Evolutionary conservation across 1,140 invertebrate genomes (phyloP).

Genomic region (Drosophila albomicans): DNA sequence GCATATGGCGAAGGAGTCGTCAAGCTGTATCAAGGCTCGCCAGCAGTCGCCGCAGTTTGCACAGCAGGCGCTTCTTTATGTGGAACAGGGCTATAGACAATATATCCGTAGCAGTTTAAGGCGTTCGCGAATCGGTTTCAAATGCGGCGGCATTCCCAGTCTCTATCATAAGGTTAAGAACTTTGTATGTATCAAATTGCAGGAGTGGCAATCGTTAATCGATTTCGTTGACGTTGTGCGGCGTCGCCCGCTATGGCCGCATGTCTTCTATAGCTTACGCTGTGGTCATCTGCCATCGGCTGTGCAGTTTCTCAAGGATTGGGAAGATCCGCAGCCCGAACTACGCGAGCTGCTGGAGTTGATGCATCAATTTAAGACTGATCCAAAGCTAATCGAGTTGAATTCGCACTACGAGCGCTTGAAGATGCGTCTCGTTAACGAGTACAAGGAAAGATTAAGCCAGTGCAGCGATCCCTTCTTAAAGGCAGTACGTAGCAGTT

Average conservation of each 20-base stretch:
- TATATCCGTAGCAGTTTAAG: neutral
- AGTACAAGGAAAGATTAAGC: neutral
- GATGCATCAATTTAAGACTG: neutral
- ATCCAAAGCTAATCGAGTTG: neutral
- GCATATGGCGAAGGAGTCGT: neutral
- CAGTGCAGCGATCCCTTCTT: neutral
- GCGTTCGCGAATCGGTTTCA: neutral
- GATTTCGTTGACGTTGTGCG: neutral
- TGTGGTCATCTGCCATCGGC: neutral
- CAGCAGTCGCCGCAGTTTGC: neutral
- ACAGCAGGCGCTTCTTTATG: neutral
- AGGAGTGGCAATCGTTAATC: too few relatives aligned
- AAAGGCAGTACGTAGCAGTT: constrained; percentile 15
- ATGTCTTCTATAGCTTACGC: constrained; percentile 14
- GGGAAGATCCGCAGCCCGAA: neutral
- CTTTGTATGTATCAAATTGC: neutral
- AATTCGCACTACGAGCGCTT: neutral
- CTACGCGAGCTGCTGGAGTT: neutral
- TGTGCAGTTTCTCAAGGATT: constrained; percentile 11
- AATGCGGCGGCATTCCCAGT: neutral
- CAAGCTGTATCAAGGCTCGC: neutral
- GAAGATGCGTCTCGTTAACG: neutral
- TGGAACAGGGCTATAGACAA: neutral
- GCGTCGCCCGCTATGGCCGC: neutral
- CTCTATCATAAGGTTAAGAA: neutral